Evolutionary conservation across 2,888 invertebrate species (phyloP).

Genomic region (Willowsia nigromaculata): DNA sequence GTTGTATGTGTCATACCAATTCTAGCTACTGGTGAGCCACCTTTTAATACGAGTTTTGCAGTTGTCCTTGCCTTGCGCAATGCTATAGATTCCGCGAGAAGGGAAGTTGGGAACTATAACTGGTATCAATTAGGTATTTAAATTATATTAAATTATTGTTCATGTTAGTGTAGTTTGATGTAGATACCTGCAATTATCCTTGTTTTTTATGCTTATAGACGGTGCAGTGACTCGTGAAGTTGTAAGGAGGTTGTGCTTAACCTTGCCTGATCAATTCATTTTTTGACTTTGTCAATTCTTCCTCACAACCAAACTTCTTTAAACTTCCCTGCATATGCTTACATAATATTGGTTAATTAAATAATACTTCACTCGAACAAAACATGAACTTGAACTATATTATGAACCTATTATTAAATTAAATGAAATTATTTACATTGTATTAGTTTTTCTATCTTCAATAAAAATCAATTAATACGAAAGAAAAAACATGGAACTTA

Average conservation of each 20-base stretch:
- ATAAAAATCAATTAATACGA: too few relatives aligned
- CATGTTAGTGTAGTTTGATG: too few relatives aligned
- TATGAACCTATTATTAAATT: too few relatives aligned
- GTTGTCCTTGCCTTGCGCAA: slow-evolving; percentile 85
- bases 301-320: not conserved
- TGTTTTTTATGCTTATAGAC: slow-evolving; percentile 64
- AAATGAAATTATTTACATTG: too few relatives aligned
- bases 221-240: slow-evolving; percentile 75
- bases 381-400: too few relatives aligned
- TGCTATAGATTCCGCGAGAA: slow-evolving; percentile 85
- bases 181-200: too few relatives aligned
- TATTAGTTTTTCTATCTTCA: too few relatives aligned
- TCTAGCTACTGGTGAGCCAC: slow-evolving; percentile 83
- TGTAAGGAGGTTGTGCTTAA: slow-evolving; percentile 36
- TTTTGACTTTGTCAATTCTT: not conserved
- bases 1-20: not conserved
- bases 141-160: too few relatives aligned
- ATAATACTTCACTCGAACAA: too few relatives aligned
- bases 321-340: too few relatives aligned
- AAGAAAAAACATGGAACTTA: too few relatives aligned
- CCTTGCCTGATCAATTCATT: slow-evolving; percentile 32
- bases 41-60: slow-evolving; percentile 81
- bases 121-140: slow-evolving; percentile 85
- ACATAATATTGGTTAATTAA: too few relatives aligned
- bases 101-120: slow-evolving; percentile 84